Evolutionary conservation across 2,888 invertebrate species (phyloP).

Genomic region (Gari tellinella): DNA sequence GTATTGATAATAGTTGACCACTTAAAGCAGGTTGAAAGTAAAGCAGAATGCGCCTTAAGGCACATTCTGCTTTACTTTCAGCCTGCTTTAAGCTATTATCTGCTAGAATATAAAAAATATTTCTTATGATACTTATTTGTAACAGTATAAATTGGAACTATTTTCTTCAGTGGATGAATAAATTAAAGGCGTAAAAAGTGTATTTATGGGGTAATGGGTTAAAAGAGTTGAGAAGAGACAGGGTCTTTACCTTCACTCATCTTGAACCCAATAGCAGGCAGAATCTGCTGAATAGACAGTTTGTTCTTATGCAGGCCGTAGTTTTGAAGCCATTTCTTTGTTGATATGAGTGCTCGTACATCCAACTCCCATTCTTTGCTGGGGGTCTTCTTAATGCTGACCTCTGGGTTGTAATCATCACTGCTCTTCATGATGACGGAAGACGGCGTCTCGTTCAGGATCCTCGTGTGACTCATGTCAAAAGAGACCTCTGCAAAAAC

Average conservation of each 20-base stretch:
- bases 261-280: conserved; percentile 83
- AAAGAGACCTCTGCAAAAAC: conserved; percentile 77
- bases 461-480: conserved; percentile 67
- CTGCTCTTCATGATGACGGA: conserved; percentile 49
- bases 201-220: no score
- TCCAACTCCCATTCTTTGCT: conserved; percentile 81
- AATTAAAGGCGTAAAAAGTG: no score
- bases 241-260: conserved; percentile 80
- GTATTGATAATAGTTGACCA: no score
- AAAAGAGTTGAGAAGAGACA: no score
- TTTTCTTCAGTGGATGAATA: no score
- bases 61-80: no score
- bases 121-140: no score
- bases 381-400: conserved; percentile 68
- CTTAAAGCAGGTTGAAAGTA: no score
- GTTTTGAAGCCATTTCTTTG: conserved; percentile 81
- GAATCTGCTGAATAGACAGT: conserved; percentile 77
- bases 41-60: no score
- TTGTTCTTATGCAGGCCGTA: conserved; percentile 82
- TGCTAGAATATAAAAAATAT: no score
- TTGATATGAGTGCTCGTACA: conserved; percentile 77
- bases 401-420: conserved; percentile 68
- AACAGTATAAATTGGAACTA: no score
- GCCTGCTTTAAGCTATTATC: no score
- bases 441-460: conserved; percentile 43